Evolutionary conservation across 1,140 invertebrate genomes (phyloP).

Genomic region (Coptotermes formosanus): DNA sequence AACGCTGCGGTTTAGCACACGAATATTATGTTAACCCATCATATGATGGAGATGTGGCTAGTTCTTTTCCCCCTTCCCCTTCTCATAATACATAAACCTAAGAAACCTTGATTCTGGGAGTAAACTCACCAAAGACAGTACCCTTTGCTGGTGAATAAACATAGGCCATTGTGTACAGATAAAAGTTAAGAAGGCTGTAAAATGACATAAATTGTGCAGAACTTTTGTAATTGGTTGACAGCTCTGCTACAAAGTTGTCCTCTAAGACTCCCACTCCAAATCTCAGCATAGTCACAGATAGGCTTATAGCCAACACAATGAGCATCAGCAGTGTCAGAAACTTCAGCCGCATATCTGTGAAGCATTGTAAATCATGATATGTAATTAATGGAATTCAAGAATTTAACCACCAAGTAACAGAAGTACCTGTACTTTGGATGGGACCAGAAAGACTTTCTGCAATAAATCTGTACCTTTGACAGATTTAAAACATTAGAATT

Average conservation of each 20-base stretch:
- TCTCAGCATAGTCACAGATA: conserved; percentile 73
- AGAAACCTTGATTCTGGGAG: too few species aligned
- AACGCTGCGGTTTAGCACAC: too few species aligned
- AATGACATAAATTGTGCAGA: conserved; percentile 93
- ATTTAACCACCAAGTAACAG: too few species aligned
- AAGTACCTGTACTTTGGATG: too few species aligned
- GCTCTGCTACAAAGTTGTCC: conserved; percentile 88
- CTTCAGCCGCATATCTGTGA: conserved; percentile 83
- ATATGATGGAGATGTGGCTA: too few species aligned
- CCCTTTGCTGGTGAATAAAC: conserved; percentile 86
- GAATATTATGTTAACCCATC: too few species aligned
- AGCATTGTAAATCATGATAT: too few species aligned
- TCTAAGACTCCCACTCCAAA: conserved; percentile 87
- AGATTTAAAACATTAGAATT: background rate
- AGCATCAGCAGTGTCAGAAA: conserved; percentile 85
- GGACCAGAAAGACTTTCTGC: too few species aligned
- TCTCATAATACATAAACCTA: background rate
- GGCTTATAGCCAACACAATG: conserved; percentile 76
- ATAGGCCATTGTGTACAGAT: conserved; percentile 90
- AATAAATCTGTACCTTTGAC: too few species aligned
- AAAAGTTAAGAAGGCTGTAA: conserved; percentile 94
- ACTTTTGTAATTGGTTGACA: conserved; percentile 83
- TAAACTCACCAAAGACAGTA: conserved; percentile 73
- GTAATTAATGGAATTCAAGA: too few species aligned
- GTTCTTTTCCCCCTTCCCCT: background rate